phyloP scores from a whole-genome alignment of 1,140 invertebrate genomes.

The Lepidostoma basale region DNA sequence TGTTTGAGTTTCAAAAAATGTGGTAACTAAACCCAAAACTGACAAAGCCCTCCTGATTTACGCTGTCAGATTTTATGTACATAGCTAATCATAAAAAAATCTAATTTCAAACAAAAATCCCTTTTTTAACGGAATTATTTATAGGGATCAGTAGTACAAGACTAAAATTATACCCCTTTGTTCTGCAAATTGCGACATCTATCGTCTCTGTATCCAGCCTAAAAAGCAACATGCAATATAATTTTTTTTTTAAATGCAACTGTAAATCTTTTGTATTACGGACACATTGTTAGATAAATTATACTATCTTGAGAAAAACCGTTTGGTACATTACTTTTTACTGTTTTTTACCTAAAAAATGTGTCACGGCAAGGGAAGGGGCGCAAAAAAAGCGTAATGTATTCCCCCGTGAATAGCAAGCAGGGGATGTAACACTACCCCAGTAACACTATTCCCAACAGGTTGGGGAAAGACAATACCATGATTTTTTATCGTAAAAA shows the following conservation, averaged over 20 bases:
- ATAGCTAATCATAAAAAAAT: background rate
- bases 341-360: conserved; percentile 43
- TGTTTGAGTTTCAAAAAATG: too few relatives aligned
- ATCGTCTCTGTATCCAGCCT: conserved; percentile 10
- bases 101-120: conserved; percentile 5
- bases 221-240: conserved; percentile 9
- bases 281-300: conserved; percentile 33
- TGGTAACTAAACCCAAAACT: background rate
- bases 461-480: conserved; percentile 46
- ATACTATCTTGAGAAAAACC: conserved; percentile 42
- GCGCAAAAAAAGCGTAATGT: conserved; percentile 36
- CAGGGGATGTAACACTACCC: conserved; percentile 47
- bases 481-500: conserved; percentile 39
- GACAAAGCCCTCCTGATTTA: conserved; percentile 24
- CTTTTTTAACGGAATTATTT: conserved; percentile 12
- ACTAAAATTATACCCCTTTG: conserved; percentile 45
- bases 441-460: conserved; percentile 42
- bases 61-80: conserved; percentile 25
- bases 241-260: background rate
- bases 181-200: conserved; percentile 44
- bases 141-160: conserved; percentile 16
- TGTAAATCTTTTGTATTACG: conserved; percentile 7
- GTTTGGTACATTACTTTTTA: conserved; percentile 37
- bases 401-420: conserved; percentile 42
- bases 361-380: conserved; percentile 40